Base-by-base conservation (phyloP, 2,888 invertebrate genomes). In the Metopia argyrocephala region DNA sequence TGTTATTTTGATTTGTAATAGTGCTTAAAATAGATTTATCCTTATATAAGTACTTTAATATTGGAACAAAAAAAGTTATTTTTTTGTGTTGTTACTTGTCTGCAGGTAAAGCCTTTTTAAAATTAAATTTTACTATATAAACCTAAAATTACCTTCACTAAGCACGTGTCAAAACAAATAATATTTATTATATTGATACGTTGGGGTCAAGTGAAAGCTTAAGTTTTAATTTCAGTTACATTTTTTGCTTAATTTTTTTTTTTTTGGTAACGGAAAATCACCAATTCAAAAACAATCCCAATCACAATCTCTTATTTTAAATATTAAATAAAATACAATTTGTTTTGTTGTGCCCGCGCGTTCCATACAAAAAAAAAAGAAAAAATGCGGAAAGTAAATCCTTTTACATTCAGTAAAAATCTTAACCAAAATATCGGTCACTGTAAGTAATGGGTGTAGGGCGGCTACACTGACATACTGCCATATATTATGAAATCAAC, bases 131-230 rank as follows among this genome's bases (percentile, higher is more conserved):
- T n/a, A n/a, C 27, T 20, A 9, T 18, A 57, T 31, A 54, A 66
- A 48, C 12, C 20, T 27, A 78, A 82, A 68, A 65, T 27, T 78
- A 59, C 66, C 69, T 62, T 73, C 71, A 69, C 71, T 75, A 64
- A 75, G 62, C 79, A 82, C 78, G 74, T 70, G 83, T 80, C 80
- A 78, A 75, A 79, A 82, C 76, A 80, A 88, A 78, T 73, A 73
- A 68, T 68, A 89, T 88, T 88, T 88, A 88, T 88, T 59, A 85
- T 86, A 86, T 85, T 87, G 86, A 87, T 87, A 86, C 83, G 86
- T 85, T 84, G 87, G 85, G 89, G 88, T 89, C 88, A 89, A 88
- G 89, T 88, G 88, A 88, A 88, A 88, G 88, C 88, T 85, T 86
- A 86, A 85, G 50, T 71, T 79, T 69, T 56, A 20, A 25, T 50